A percentile compares a stretch with the other conserved stretches of the same genome.
phyloP scores from a whole-genome alignment of 2,113 vertebrate species.

The Cryptomyrus ogoouensis region DNA sequence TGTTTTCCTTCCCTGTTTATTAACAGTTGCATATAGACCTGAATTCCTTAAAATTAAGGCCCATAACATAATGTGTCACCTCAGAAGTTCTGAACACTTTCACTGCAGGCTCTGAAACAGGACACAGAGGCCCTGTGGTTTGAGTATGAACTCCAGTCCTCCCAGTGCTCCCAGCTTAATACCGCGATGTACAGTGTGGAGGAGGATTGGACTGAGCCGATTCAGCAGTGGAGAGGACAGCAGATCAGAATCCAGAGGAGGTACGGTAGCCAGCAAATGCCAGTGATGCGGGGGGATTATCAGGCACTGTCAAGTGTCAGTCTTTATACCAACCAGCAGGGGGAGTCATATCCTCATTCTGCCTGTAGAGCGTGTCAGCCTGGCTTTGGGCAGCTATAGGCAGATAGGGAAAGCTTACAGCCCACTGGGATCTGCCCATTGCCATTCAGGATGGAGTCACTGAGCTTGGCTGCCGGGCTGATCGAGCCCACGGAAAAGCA shows the following conservation, averaged over 20 bases:
- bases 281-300: background rate
- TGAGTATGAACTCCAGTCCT: conserved; percentile 51
- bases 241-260: conserved; percentile 55
- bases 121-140: conserved; percentile 54
- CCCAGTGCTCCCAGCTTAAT: conserved; percentile 25
- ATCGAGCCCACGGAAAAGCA: conserved; percentile 58
- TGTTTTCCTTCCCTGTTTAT: background rate
- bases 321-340: background rate
- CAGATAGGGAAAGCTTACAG: background rate
- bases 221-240: conserved; percentile 52
- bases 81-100: conserved; percentile 39
- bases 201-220: conserved; percentile 40
- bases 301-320: background rate
- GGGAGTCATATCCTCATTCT: background rate
- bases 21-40: background rate
- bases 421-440: background rate
- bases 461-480: conserved; percentile 54
- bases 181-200: conserved; percentile 35
- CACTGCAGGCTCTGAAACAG: conserved; percentile 35
- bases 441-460: conserved; percentile 57
- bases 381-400: background rate
- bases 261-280: conserved; percentile 36
- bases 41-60: background rate
- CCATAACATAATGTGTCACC: background rate
- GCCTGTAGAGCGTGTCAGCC: background rate